Conservation (phyloP, 1,140 invertebrate genomes). For the Linepithema humile region DNA sequence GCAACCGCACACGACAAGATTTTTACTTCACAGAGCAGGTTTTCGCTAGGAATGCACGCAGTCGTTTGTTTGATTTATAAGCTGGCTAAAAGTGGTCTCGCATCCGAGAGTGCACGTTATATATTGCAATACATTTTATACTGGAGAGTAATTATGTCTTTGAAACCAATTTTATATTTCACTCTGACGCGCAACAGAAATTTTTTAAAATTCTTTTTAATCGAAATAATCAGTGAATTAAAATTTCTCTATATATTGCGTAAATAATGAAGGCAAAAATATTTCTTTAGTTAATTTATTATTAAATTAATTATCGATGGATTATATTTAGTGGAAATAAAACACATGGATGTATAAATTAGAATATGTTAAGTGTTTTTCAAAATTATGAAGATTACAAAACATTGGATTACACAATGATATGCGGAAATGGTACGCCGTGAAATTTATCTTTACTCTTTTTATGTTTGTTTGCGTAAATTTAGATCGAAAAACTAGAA, state of each 20-base stretch:
- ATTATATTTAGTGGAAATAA: not conserved
- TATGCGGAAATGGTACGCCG: not conserved
- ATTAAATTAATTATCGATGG: not conserved
- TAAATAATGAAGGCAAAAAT: not conserved
- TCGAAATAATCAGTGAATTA: not conserved
- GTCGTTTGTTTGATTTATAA: constrained; percentile 74
- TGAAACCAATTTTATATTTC: not conserved
- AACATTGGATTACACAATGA: not conserved
- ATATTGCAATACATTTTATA: constrained; percentile 60
- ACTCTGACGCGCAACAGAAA: not conserved
- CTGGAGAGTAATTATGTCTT: constrained; percentile 18
- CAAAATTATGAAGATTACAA: not conserved
- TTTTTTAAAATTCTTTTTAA: not conserved
- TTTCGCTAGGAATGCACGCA: constrained; percentile 76
- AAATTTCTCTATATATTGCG: not conserved
- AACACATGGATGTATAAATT: not conserved
- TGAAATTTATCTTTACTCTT: not conserved
- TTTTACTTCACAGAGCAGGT: constrained; percentile 73
- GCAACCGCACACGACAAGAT: constrained; percentile 16
- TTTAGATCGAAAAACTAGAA: not conserved
- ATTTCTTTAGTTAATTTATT: not conserved
- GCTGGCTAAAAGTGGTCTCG: constrained; percentile 70
- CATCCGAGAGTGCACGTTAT: constrained; percentile 72
- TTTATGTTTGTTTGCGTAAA: not conserved
- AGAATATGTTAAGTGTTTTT: not conserved